These are phyloP conservation scores for Cairina moschata DNA, from an alignment of 2,113 vertebrate species.

Conservation along the genomic window DNA sequence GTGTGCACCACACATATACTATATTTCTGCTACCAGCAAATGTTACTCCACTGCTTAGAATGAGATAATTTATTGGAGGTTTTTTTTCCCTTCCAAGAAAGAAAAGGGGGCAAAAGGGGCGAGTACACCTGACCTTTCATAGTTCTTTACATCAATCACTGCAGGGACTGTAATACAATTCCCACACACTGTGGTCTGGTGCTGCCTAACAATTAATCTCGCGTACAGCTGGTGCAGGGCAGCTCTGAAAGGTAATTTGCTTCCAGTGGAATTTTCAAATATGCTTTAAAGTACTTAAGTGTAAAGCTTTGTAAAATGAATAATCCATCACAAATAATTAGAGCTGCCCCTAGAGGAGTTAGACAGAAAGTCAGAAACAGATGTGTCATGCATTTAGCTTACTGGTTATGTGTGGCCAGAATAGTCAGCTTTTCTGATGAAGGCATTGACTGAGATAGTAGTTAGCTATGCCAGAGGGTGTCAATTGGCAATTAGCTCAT, in stretches of 20 bases:
- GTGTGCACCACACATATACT: neutral
- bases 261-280: neutral
- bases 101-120: neutral
- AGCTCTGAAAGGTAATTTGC: neutral
- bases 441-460: neutral
- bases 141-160: neutral
- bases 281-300: neutral
- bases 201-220: conserved; percentile 12
- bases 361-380: conserved; percentile 6
- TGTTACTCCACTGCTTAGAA: neutral
- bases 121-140: neutral
- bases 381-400: neutral
- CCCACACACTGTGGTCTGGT: neutral
- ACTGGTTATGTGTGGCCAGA: neutral
- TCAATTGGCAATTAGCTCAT: neutral
- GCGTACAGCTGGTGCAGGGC: neutral
- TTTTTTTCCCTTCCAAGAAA: neutral
- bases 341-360: neutral
- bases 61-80: neutral
- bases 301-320: conserved; percentile 35
- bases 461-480: neutral
- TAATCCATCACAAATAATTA: neutral
- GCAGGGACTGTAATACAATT: neutral
- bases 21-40: neutral
- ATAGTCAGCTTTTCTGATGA: neutral